Evolutionary conservation across 2,797 vertebrate species (phyloP), one percentile per base, ranked within the genome.

Genomic region (Lemur catta): DNA sequence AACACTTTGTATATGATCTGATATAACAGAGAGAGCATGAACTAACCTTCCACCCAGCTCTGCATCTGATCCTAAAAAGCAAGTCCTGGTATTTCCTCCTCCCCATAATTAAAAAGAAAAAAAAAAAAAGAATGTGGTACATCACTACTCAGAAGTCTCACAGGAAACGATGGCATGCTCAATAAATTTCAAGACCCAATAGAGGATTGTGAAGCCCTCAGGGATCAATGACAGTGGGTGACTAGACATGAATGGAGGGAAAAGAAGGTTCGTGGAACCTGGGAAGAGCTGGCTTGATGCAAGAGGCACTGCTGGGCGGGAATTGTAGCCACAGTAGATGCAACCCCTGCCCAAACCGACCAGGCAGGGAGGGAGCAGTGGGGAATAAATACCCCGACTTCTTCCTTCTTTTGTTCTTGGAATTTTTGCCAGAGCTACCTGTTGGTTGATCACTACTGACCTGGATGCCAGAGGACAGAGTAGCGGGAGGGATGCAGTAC

Each of bases 211-310:
- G n/a, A 89, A 46, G 6, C 4, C 61, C 1, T 38, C 20, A 8
- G 14, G 4, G 57, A 55, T 43, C 43, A 35, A 84, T 48, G 17
- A 4, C 11, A 46, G 18, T 1, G 4, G 6, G 1, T 26, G 41
- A 28, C 20, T 2, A 67, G 46, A 18, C 4, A 6, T 4, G 18
- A 43, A 10, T 5, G 0, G 3, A 4, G 11, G 0, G 14, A 2
- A 18, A 17, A 1, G 15, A 7, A n/a, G 5, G 2, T 24, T 89
- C 20, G 10, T 30, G 28, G 46, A 38, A 57, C 24, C 20, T 65
- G 24, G 30, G 38, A 65, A 24, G 61, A 7, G 20, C 14, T 38
- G 43, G 8, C 7, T 4, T 0, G 0, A 7, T 9, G 13, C 17
- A 22, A 11, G 15, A 59, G 30, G 28, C 5, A 1, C 6, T 17